phyloP scores from a whole-genome alignment of 2,888 invertebrate genomes.

The Lottia gigantea region DNA sequence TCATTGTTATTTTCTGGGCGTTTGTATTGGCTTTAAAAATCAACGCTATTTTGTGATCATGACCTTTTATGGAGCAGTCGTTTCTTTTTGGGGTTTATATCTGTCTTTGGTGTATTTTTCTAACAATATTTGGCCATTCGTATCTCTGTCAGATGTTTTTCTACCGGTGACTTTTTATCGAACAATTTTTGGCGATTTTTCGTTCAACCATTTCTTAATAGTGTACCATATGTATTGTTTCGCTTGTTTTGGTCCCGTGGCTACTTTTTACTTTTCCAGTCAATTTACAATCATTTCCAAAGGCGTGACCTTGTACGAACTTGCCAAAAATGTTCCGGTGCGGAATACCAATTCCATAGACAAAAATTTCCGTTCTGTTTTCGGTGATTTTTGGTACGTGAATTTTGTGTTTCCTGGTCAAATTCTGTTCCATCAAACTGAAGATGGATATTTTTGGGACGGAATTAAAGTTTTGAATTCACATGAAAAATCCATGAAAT shows the following conservation, averaged over 20 bases:
- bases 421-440: slow-evolving; percentile 44
- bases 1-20: slow-evolving; percentile 60
- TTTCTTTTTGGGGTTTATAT: slow-evolving; percentile 34
- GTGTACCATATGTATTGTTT: slow-evolving; percentile 37
- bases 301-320: slow-evolving; percentile 46
- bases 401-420: slow-evolving; percentile 53
- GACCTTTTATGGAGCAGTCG: slow-evolving; percentile 42
- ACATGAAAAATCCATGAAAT: too few species aligned
- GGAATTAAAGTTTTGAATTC: slow-evolving; percentile 32
- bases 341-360: slow-evolving; percentile 34
- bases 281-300: slow-evolving; percentile 32
- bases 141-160: slow-evolving; percentile 38
- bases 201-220: slow-evolving; percentile 34
- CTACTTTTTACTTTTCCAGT: slow-evolving; percentile 37
- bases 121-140: slow-evolving; percentile 31
- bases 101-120: slow-evolving; percentile 39
- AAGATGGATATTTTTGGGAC: slow-evolving; percentile 47
- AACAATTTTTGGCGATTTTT: slow-evolving; percentile 32
- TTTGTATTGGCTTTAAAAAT: slow-evolving; percentile 55
- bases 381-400: slow-evolving; percentile 51
- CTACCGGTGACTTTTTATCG: slow-evolving; percentile 37
- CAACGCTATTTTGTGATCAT: slow-evolving; percentile 55
- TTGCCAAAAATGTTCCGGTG: slow-evolving; percentile 38
- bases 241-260: slow-evolving; percentile 36
- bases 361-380: slow-evolving; percentile 46